These are phyloP conservation scores for Melieria crassipennis DNA, from an alignment of 2,888 invertebrate species.

Conservation along the genomic window DNA sequence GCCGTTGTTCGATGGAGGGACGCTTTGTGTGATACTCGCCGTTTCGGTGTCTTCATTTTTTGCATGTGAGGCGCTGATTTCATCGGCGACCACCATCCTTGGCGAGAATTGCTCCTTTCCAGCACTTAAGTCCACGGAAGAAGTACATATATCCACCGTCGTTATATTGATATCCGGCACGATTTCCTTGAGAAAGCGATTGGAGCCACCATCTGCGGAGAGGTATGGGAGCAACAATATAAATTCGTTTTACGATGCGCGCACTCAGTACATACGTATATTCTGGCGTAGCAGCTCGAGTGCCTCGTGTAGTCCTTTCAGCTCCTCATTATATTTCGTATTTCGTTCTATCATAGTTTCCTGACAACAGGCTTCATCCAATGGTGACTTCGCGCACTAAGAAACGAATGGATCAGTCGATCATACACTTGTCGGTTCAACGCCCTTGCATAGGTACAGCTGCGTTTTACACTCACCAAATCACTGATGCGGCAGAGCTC, in stretches of 20 bases:
- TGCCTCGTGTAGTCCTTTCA: slow-evolving; percentile 57
- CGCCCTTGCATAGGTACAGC: background rate
- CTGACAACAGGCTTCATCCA: slow-evolving; percentile 61
- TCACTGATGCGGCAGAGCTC: slow-evolving; percentile 54
- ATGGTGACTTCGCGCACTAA: slow-evolving; percentile 53
- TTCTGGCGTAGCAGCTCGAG: slow-evolving; percentile 56
- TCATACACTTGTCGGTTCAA: background rate
- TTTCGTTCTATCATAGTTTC: slow-evolving; percentile 60
- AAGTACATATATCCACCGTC: slow-evolving; percentile 54
- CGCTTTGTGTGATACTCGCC: slow-evolving; percentile 38
- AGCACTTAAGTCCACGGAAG: slow-evolving; percentile 42
- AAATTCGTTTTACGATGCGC: background rate
- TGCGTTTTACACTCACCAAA: slow-evolving; percentile 45
- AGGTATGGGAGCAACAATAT: background rate
- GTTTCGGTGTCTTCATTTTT: slow-evolving; percentile 52
- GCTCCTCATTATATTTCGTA: slow-evolving; percentile 55
- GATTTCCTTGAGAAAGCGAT: slow-evolving; percentile 50
- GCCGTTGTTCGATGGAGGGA: slow-evolving; percentile 43
- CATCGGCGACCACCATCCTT: slow-evolving; percentile 51
- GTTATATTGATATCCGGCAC: slow-evolving; percentile 64
- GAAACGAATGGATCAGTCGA: slow-evolving; percentile 5
- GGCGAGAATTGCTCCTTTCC: slow-evolving; percentile 50
- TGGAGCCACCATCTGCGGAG: slow-evolving; percentile 53
- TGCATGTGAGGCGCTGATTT: slow-evolving; percentile 52
- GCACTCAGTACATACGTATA: slow-evolving; percentile 53